Evolutionary conservation across 1,140 invertebrate genomes (phyloP).

Genomic region (Conopomorpha cramerella): DNA sequence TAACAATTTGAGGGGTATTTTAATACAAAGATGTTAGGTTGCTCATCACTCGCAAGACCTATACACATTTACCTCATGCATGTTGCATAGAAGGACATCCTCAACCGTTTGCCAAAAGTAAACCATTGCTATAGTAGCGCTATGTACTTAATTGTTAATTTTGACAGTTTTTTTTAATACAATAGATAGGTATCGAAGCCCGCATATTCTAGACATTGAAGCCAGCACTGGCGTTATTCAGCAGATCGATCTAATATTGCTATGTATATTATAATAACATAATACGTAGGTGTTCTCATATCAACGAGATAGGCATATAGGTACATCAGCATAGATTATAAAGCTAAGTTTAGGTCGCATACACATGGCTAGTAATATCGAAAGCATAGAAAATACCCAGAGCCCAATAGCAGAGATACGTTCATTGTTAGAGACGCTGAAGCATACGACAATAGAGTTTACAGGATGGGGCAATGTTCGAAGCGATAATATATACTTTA

Average conservation of each 20-base stretch:
- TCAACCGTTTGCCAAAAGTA: too few species aligned
- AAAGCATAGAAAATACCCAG: constrained; percentile 58
- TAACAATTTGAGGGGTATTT: too few species aligned
- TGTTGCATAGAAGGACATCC: too few species aligned
- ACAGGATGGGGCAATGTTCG: constrained; percentile 49
- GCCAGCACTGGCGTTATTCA: constrained; percentile 50
- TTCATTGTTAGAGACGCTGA: constrained; percentile 53
- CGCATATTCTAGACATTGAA: constrained; percentile 59
- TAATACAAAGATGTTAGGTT: too few species aligned
- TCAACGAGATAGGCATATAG: constrained; percentile 46
- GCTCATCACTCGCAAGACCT: too few species aligned
- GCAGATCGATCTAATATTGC: constrained; percentile 53
- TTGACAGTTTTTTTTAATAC: too few species aligned
- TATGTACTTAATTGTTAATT: too few species aligned
- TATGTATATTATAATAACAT: constrained; percentile 18
- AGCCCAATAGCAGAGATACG: constrained; percentile 48
- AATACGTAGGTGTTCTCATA: constrained; percentile 43
- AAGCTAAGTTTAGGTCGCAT: constrained; percentile 55
- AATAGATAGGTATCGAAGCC: too few species aligned
- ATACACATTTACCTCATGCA: too few species aligned
- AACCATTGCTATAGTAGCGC: too few species aligned
- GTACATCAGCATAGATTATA: constrained; percentile 56
- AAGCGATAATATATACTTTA: constrained; percentile 46
- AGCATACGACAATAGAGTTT: constrained; percentile 54
- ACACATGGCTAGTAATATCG: constrained; percentile 53